phyloP scores from a whole-genome alignment of 1,140 invertebrate genomes.

The Drosophila triauraria region DNA sequence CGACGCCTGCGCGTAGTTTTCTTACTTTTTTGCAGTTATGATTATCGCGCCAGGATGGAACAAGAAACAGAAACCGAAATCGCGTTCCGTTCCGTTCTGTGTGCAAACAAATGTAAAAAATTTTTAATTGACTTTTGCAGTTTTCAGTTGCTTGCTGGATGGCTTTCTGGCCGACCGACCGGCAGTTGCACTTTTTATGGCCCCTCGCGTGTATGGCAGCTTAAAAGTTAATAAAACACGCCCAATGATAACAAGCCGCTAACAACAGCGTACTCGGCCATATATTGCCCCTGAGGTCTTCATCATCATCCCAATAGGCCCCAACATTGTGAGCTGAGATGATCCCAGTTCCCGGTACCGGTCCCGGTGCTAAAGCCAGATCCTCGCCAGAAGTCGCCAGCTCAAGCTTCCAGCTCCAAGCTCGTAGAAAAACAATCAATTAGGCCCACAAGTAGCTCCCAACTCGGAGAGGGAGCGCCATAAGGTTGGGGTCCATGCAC shows the following conservation, averaged over 20 bases:
- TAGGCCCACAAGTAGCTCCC: conserved; percentile 75
- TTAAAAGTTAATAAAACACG: conserved; percentile 84
- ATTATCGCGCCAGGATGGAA: conserved; percentile 73
- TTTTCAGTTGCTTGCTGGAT: conserved; percentile 28
- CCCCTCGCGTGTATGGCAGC: conserved; percentile 79
- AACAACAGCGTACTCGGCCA: conserved; percentile 45
- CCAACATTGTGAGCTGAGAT: conserved; percentile 44
- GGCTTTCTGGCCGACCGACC: conserved; percentile 43
- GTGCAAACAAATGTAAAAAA: conserved; percentile 84
- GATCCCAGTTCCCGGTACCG: conserved; percentile 13
- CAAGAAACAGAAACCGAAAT: conserved; percentile 27
- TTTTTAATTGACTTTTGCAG: conserved; percentile 84
- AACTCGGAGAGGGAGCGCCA: conserved; percentile 65
- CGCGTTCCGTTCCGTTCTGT: conserved; percentile 35
- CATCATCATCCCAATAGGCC: conserved; percentile 47
- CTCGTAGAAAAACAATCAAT: conserved; percentile 84
- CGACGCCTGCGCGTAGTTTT: conserved; percentile 80
- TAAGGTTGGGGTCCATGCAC: conserved; percentile 11
- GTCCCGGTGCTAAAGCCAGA: not conserved
- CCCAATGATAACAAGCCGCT: conserved; percentile 82
- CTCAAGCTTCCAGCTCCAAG: conserved; percentile 39
- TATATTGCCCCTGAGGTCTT: conserved; percentile 82
- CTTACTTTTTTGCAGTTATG: conserved; percentile 84
- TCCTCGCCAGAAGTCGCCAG: conserved; percentile 26
- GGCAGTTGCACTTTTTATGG: conserved; percentile 82